phyloP scores from a whole-genome alignment of 2,797 vertebrate genomes.

The Clarias platycephalus region DNA sequence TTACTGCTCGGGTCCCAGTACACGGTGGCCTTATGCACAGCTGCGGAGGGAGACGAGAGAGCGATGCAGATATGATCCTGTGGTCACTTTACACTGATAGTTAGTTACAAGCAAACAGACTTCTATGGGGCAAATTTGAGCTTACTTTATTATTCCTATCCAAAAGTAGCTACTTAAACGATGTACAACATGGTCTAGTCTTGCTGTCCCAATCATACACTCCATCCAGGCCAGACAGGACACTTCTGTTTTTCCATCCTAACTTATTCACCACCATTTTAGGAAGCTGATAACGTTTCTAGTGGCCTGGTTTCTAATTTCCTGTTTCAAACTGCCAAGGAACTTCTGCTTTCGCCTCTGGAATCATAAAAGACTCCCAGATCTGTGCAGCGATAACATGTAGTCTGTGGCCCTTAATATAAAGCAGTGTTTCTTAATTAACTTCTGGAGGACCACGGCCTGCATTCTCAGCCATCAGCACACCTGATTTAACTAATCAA shows the following conservation, averaged over 20 bases:
- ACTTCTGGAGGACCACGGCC: no score
- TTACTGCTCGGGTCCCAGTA: slow-evolving; percentile 81
- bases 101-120: neutral
- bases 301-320: neutral
- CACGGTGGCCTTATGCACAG: slow-evolving; percentile 73
- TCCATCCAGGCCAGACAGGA: neutral
- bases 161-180: neutral
- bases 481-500: no score
- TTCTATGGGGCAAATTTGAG: neutral
- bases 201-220: neutral
- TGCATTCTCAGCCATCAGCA: no score
- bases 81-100: neutral
- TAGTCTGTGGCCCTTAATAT: neutral
- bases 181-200: neutral
- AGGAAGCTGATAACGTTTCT: neutral
- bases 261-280: neutral
- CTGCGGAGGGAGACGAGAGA: slow-evolving; percentile 48
- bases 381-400: neutral
- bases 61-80: neutral
- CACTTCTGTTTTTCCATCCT: neutral
- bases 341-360: neutral
- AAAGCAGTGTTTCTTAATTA: neutral
- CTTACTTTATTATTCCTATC: neutral
- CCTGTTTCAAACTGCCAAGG: neutral
- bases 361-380: neutral